Conservation (phyloP, 2,888 invertebrate genomes). For the Barypeithes pellucidus region DNA sequence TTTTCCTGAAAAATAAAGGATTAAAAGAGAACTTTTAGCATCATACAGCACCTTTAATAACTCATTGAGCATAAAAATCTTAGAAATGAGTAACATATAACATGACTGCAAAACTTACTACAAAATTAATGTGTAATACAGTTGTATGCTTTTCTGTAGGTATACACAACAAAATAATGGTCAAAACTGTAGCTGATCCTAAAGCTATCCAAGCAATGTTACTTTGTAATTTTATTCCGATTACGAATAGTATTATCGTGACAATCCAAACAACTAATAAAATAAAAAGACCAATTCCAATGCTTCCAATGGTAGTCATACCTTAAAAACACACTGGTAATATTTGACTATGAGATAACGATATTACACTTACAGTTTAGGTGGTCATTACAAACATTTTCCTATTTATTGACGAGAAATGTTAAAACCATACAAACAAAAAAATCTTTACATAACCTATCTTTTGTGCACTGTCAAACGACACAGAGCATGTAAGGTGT, state of each 20-base stretch:
- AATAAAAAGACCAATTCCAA: constrained; percentile 80
- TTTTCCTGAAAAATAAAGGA: constrained; percentile 69
- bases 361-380: constrained; percentile 23
- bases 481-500: too few relatives aligned
- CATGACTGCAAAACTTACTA: too few relatives aligned
- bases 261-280: constrained; percentile 78
- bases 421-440: constrained; percentile 14
- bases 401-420: background rate
- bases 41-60: too few relatives aligned
- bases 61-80: too few relatives aligned
- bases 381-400: constrained; percentile 23
- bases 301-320: constrained; percentile 66
- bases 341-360: background rate
- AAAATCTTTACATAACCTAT: constrained; percentile 4
- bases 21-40: too few relatives aligned
- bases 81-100: too few relatives aligned
- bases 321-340: constrained; percentile 50
- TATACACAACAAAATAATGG: constrained; percentile 75
- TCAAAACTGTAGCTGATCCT: constrained; percentile 73
- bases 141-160: constrained; percentile 70
- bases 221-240: constrained; percentile 79
- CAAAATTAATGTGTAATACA: constrained; percentile 34
- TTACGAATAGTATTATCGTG: constrained; percentile 77
- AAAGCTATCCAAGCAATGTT: constrained; percentile 77
- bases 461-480: background rate